These are phyloP conservation scores for Nomada fucata DNA, from an alignment of 2,888 invertebrate species.

Conservation along the genomic window DNA sequence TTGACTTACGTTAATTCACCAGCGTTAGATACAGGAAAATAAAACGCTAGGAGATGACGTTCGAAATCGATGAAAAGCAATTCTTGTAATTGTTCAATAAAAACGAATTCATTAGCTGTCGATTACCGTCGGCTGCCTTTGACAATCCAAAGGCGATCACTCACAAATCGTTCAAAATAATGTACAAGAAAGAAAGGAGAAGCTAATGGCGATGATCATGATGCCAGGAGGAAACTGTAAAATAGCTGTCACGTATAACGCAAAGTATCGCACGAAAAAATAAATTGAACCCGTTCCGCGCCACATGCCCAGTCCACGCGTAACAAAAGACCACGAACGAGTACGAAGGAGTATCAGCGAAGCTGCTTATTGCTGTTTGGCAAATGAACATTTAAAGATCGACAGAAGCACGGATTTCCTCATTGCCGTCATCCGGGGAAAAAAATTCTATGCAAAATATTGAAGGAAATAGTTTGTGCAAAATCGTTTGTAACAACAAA, in stretches of 20 bases:
- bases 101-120: conserved; percentile 5
- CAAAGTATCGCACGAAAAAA: neutral
- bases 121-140: conserved; percentile 32
- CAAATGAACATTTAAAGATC: too few relatives aligned
- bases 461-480: neutral
- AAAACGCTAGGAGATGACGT: conserved; percentile 57
- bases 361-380: too few relatives aligned
- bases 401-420: too few relatives aligned
- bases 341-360: too few relatives aligned
- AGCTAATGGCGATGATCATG: neutral
- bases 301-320: too few relatives aligned
- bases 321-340: too few relatives aligned
- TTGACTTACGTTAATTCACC: conserved; percentile 55
- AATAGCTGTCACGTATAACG: conserved; percentile 16
- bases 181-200: neutral
- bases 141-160: conserved; percentile 14
- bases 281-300: neutral
- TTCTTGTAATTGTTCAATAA: conserved; percentile 27
- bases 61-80: conserved; percentile 56
- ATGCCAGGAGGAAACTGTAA: neutral
- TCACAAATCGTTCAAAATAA: conserved; percentile 3
- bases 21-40: conserved; percentile 34
- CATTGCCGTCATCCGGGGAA: too few relatives aligned
- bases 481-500: neutral
- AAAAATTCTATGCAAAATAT: neutral